Evolutionary conservation across 1,140 invertebrate species (phyloP).

Genomic region (Polypedilum pembai): DNA sequence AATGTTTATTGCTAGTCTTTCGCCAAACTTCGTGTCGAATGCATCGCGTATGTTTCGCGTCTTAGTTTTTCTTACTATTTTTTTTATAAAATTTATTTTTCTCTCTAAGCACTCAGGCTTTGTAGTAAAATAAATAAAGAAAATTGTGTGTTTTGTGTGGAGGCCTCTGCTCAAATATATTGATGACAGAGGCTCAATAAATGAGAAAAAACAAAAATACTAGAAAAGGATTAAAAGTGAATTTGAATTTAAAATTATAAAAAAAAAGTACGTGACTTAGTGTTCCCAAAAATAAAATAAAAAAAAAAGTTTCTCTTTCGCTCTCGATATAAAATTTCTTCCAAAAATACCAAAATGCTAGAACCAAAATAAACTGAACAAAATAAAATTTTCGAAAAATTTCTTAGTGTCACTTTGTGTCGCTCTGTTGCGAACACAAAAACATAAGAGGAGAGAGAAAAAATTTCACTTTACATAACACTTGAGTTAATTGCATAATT

Average conservation of each 20-base stretch:
- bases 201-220: neutral
- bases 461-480: slow-evolving; percentile 28
- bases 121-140: neutral
- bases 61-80: neutral
- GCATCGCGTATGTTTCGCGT: slow-evolving; percentile 37
- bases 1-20: slow-evolving; percentile 37
- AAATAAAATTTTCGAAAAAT: neutral
- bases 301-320: too few relatives aligned
- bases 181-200: neutral
- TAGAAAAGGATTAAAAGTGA: neutral
- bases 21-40: slow-evolving; percentile 44
- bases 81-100: neutral
- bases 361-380: too few relatives aligned
- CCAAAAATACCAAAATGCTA: too few relatives aligned
- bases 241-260: slow-evolving; percentile 6
- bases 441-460: neutral
- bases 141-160: neutral
- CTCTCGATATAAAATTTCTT: too few relatives aligned
- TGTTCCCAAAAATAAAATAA: too few relatives aligned
- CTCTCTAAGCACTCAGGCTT: neutral
- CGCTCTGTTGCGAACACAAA: slow-evolving; percentile 3
- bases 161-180: neutral
- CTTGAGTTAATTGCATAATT: slow-evolving; percentile 26
- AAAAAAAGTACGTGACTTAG: neutral
- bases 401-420: neutral